Base-by-base conservation (phyloP, 2,888 invertebrate species). In the Ypsolopha sequella region DNA sequence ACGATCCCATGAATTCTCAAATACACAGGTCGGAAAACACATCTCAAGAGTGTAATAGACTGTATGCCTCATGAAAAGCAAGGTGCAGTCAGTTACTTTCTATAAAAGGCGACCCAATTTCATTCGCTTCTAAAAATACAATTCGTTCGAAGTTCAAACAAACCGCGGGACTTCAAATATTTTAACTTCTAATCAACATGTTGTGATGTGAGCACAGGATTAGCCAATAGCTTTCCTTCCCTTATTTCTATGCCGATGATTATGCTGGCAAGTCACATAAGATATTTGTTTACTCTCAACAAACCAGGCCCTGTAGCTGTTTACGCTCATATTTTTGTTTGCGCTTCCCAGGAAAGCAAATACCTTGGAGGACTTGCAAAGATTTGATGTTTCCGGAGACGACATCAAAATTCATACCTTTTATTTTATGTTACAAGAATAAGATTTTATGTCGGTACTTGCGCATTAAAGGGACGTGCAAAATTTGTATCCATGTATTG, bases 291-390 rank as follows among this genome's bases (percentile, higher is more conserved):
- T 69, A 64, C 63, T 59, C 56, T 57, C 60, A n/a, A 33, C 49
- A 49, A 6, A 39, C 9, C 34, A 51, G 56, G 56, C 51, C 53
- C 56, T 55, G 54, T 58, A 60, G 57, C 57, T 66, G 65, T 70
- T 70, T 69, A 61, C 62, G 57, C 60, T 62, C 63, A 68, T 70
- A 71, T 70, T 68, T 64, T 63, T 73, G 68, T 74, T 75, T 71
- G 65, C 65, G 10, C 55, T 58, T 65, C 61, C 58, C 62, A 63
- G 56, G 61, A 63, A 58, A 60, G 63, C 67, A 75, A 75, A 74
- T 58, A 61, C 55, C 58, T 48, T 60, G 58, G 54, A 51, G 55
- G 56, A 56, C 60, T 60, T 60, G 60, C 60, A 53, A 60, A 58
- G 55, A 55, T 53, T 56, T 50, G 54, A 59, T 52, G 53, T 60